These are phyloP conservation scores for Sebastes oblongus DNA, from an alignment of 2,797 vertebrate genomes.

Conservation along the genomic window DNA sequence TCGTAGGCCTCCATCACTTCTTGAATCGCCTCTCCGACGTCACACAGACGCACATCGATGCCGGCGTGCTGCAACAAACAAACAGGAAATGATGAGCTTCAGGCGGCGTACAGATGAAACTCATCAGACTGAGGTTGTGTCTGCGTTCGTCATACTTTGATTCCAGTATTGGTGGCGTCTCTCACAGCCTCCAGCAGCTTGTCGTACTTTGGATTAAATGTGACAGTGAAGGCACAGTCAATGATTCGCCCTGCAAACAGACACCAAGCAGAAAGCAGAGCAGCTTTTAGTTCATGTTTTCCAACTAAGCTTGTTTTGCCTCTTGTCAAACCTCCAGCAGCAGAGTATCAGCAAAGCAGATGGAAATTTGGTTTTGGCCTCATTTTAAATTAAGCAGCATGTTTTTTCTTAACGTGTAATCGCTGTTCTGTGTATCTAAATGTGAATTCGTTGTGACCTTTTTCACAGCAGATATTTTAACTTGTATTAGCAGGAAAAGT, in stretches of 20 bases:
- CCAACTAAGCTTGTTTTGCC: too few relatives aligned
- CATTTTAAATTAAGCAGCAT: neutral
- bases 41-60: slow-evolving; percentile 97
- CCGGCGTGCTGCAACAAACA: slow-evolving; percentile 88
- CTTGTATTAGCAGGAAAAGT: too few relatives aligned
- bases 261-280: neutral
- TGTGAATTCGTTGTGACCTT: too few relatives aligned
- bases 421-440: too few relatives aligned
- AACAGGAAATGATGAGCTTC: neutral
- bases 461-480: too few relatives aligned
- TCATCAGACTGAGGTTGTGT: neutral
- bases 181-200: slow-evolving; percentile 96
- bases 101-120: neutral
- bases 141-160: slow-evolving; percentile 85
- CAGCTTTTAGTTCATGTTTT: neutral
- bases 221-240: slow-evolving; percentile 99
- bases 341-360: neutral
- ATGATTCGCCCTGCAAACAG: slow-evolving; percentile 92
- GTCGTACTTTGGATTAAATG: slow-evolving; percentile 99
- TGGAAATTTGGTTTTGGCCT: neutral
- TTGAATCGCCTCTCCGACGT: slow-evolving; percentile 96
- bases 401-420: too few relatives aligned
- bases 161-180: slow-evolving; percentile 99
- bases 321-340: neutral
- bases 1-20: slow-evolving; percentile 99